Percentiles rank a stretch among this genome's conserved stretches.
Conservation (phyloP, 2,888 invertebrate genomes). For the Drosophila colorata region DNA sequence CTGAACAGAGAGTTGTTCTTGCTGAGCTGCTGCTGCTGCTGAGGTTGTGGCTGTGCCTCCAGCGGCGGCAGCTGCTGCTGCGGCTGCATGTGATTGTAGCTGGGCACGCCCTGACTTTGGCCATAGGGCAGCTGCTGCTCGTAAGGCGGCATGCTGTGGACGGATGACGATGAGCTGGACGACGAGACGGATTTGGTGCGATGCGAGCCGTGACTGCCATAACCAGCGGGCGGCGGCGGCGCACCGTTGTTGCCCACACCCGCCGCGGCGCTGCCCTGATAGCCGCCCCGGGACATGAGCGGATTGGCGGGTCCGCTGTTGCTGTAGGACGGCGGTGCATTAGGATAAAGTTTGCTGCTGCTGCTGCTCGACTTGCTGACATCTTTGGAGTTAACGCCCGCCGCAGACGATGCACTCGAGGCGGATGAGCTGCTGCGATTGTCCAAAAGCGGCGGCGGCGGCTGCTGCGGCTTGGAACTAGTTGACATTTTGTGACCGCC, state of each 20-base stretch:
- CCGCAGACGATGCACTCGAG: slow-evolving; percentile 53
- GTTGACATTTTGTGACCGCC: slow-evolving; percentile 72
- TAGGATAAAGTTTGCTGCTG: slow-evolving; percentile 73
- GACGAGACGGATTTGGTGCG: slow-evolving; percentile 71
- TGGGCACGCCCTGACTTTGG: slow-evolving; percentile 56
- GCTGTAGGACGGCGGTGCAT: slow-evolving; percentile 55
- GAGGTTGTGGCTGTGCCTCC: slow-evolving; percentile 34
- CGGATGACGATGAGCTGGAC: slow-evolving; percentile 75
- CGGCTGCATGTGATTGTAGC: slow-evolving; percentile 67
- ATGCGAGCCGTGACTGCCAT: slow-evolving; percentile 57
- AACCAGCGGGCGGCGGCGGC: slow-evolving; percentile 39
- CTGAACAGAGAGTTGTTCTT: slow-evolving; percentile 83
- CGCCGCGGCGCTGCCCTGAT: slow-evolving; percentile 38
- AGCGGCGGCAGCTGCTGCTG: slow-evolving; percentile 59
- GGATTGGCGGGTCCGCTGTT: slow-evolving; percentile 52
- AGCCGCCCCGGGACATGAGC: slow-evolving; percentile 62
- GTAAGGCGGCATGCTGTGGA: slow-evolving; percentile 65
- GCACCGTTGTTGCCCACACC: slow-evolving; percentile 56
- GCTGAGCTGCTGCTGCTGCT: slow-evolving; percentile 31
- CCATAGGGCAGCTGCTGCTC: slow-evolving; percentile 71
- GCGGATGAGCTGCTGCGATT: slow-evolving; percentile 48
- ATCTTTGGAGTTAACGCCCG: slow-evolving; percentile 58
- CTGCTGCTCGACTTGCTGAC: slow-evolving; percentile 53
- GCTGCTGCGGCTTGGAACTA: slow-evolving; percentile 65
- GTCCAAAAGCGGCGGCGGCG: slow-evolving; percentile 40